phyloP scores from a whole-genome alignment of 1,140 invertebrate genomes.

The Diachasma alloeum region DNA sequence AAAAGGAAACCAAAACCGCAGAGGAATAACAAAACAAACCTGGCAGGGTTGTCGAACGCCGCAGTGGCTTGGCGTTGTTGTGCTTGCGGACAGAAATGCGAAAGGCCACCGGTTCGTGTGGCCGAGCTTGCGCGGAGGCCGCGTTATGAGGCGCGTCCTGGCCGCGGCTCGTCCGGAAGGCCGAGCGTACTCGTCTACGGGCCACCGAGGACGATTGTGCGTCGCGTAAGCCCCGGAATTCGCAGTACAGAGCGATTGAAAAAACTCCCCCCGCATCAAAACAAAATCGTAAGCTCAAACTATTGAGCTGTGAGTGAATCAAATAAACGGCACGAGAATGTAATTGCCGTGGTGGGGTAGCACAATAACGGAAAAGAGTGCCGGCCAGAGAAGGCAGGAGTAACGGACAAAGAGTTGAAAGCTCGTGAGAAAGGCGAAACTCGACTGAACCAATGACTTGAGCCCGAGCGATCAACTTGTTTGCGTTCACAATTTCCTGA shows the following conservation, averaged over 20 bases:
- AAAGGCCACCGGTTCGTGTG: constrained; percentile 8
- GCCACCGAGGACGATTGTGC: constrained; percentile 12
- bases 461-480: neutral
- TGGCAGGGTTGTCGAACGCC: neutral
- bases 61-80: neutral
- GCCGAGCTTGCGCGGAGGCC: constrained; percentile 28
- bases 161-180: constrained; percentile 10
- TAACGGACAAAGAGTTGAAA: neutral
- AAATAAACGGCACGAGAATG: neutral
- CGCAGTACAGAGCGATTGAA: neutral
- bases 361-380: neutral
- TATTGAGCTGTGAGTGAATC: neutral
- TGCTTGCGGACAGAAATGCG: neutral
- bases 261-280: neutral
- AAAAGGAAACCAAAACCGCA: no score
- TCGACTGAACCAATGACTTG: neutral
- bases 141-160: constrained; percentile 14
- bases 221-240: neutral
- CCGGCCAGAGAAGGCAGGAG: neutral
- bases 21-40: neutral
- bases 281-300: neutral
- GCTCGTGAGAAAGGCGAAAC: neutral
- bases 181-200: constrained; percentile 29
- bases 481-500: no score
- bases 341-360: neutral